A percentile compares a stretch with the other conserved stretches of the same genome.
These are phyloP conservation scores for Cyclina sinensis DNA, from an alignment of 1,140 invertebrate species.

Conservation along the genomic window DNA sequence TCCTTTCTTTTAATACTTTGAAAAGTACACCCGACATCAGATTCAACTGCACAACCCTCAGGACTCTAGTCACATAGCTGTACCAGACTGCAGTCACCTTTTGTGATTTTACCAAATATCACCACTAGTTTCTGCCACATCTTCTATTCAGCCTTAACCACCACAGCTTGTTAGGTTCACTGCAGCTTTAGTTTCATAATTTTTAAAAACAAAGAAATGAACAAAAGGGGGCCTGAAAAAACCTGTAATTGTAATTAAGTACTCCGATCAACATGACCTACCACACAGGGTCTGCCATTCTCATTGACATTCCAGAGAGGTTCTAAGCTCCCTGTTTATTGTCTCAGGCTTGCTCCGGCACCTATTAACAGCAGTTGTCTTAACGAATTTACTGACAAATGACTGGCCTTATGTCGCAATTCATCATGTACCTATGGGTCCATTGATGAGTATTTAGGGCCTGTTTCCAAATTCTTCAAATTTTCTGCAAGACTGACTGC, in stretches of 20 bases:
- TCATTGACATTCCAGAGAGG: background rate
- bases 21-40: too few relatives aligned
- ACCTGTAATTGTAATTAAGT: background rate
- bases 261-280: background rate
- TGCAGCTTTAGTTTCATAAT: too few relatives aligned
- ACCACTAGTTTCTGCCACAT: too few relatives aligned
- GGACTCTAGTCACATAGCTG: too few relatives aligned
- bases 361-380: conserved; percentile 21
- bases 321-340: background rate
- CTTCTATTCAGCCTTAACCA: too few relatives aligned
- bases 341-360: background rate
- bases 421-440: background rate
- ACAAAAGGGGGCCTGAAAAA: too few relatives aligned
- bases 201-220: too few relatives aligned
- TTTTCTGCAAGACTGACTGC: conserved; percentile 20
- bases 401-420: conserved; percentile 36
- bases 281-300: background rate
- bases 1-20: too few relatives aligned
- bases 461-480: conserved; percentile 29
- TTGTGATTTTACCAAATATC: too few relatives aligned
- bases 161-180: too few relatives aligned
- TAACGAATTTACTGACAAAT: conserved; percentile 12
- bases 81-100: too few relatives aligned
- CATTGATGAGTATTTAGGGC: conserved; percentile 2
- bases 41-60: too few relatives aligned